Evolutionary conservation across 2,888 invertebrate genomes (phyloP).

Genomic region (Myathropa florea): DNA sequence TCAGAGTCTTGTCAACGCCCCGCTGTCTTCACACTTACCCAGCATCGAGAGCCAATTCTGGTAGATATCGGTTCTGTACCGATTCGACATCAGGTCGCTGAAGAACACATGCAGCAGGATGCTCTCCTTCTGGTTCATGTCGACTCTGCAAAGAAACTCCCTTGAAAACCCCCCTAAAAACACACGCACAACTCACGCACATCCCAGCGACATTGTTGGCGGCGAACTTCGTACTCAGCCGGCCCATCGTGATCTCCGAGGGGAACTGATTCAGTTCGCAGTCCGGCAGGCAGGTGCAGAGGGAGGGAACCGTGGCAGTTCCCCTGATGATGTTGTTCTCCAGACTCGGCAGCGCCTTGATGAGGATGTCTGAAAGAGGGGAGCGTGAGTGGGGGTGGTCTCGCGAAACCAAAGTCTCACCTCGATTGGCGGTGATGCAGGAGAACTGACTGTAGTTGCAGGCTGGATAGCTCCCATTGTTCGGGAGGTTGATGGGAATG

Average conservation of each 20-base stretch:
- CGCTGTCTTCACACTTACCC: conserved; percentile 81
- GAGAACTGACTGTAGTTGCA: conserved; percentile 75
- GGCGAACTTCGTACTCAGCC: conserved; percentile 81
- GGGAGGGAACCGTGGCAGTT: neutral
- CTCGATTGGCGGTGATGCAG: conserved; percentile 76
- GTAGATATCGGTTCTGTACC: conserved; percentile 85
- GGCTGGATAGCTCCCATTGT: conserved; percentile 76
- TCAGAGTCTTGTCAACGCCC: too few relatives aligned
- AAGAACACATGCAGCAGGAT: conserved; percentile 87
- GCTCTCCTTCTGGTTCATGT: conserved; percentile 81
- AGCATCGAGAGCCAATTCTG: conserved; percentile 87
- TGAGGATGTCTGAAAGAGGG: conserved; percentile 71
- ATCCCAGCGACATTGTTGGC: conserved; percentile 77
- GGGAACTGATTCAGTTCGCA: conserved; percentile 85
- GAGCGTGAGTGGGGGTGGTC: neutral
- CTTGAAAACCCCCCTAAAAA: neutral
- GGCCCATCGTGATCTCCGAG: conserved; percentile 84
- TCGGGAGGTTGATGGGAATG: conserved; percentile 83
- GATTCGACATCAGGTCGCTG: conserved; percentile 86
- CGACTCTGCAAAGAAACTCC: conserved; percentile 77
- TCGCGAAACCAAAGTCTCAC: conserved; percentile 64
- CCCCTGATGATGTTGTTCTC: conserved; percentile 72
- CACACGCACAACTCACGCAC: conserved; percentile 24
- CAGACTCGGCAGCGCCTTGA: conserved; percentile 80
- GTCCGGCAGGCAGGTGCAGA: conserved; percentile 84